These are phyloP conservation scores for Drosophila austrosaltans DNA, from an alignment of 2,888 invertebrate genomes.

Conservation along the genomic window DNA sequence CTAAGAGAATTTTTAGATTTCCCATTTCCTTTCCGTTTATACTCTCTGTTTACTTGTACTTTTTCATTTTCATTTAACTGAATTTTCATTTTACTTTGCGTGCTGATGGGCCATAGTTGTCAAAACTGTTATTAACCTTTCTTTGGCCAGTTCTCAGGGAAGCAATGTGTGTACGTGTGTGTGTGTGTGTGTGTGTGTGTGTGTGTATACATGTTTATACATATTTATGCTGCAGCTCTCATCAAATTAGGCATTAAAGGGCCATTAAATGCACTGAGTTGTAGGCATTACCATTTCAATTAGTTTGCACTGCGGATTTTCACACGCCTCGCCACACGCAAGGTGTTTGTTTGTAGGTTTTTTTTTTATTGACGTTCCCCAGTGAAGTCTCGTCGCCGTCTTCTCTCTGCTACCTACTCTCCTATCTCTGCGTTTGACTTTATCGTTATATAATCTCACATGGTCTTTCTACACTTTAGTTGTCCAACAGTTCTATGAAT, in stretches of 20 bases:
- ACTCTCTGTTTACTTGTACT: conserved; percentile 14
- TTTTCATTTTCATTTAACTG: conserved; percentile 38
- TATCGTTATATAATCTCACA: conserved; percentile 44
- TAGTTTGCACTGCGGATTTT: conserved; percentile 55
- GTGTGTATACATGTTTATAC: conserved; percentile 3
- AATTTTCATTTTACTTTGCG: conserved; percentile 50
- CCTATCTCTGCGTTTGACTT: background rate
- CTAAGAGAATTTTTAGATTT: conserved; percentile 21
- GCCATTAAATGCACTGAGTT: conserved; percentile 55
- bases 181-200: too few species aligned
- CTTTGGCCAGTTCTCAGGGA: conserved; percentile 56
- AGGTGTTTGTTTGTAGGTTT: conserved; percentile 31
- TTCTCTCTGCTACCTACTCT: too few species aligned
- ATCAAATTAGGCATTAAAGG: conserved; percentile 53
- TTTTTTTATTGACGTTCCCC: conserved; percentile 7
- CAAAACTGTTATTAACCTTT: conserved; percentile 63
- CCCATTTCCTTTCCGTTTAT: conserved; percentile 14
- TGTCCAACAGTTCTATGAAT: conserved; percentile 89
- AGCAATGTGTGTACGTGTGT: conserved; percentile 43
- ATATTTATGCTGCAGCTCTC: conserved; percentile 11
- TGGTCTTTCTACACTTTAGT: conserved; percentile 83
- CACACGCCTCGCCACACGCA: conserved; percentile 63
- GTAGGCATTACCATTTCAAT: conserved; percentile 64
- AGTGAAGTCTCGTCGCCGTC: background rate
- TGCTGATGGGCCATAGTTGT: conserved; percentile 56